These are phyloP conservation scores for Mastacembelus armatus DNA, from an alignment of 2,797 vertebrate species.

Conservation along the genomic window DNA sequence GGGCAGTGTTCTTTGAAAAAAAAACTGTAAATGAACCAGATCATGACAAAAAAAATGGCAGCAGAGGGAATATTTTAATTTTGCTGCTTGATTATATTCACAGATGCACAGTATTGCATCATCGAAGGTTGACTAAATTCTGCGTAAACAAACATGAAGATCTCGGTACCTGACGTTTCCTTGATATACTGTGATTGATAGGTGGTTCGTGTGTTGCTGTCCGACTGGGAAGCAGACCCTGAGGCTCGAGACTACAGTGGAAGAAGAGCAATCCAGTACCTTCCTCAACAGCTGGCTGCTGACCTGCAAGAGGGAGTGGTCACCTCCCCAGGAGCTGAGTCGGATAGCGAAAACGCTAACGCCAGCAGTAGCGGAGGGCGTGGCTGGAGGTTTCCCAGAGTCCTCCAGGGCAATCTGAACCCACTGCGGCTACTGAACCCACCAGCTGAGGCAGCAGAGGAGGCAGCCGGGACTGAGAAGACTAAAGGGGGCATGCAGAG, in stretches of 20 bases:
- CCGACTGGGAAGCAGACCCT: constrained; percentile 93
- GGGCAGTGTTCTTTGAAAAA: too few species aligned
- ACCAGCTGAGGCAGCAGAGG: constrained; percentile 71
- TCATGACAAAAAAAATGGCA: too few species aligned
- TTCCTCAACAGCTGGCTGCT: constrained; percentile 74
- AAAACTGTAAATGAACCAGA: too few species aligned
- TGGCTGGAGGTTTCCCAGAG: constrained; percentile 89
- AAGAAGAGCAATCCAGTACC: constrained; percentile 91
- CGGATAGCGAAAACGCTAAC: constrained; percentile 68
- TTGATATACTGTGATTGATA: constrained; percentile 46
- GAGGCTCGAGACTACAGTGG: constrained; percentile 95
- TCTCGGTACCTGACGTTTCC: not conserved
- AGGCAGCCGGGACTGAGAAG: constrained; percentile 63
- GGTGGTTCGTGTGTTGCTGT: constrained; percentile 87
- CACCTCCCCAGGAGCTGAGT: constrained; percentile 70
- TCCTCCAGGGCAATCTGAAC: constrained; percentile 90
- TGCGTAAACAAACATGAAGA: not conserved
- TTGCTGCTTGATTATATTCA: too few species aligned
- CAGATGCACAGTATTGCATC: not conserved
- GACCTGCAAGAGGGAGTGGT: constrained; percentile 71
- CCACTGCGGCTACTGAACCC: constrained; percentile 86
- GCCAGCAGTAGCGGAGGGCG: constrained; percentile 76
- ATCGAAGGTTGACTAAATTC: not conserved
- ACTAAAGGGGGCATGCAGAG: constrained; percentile 86
- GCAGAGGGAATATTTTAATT: too few species aligned